Base-by-base conservation (phyloP, 1,140 invertebrate species). In the Myzus persicae region DNA sequence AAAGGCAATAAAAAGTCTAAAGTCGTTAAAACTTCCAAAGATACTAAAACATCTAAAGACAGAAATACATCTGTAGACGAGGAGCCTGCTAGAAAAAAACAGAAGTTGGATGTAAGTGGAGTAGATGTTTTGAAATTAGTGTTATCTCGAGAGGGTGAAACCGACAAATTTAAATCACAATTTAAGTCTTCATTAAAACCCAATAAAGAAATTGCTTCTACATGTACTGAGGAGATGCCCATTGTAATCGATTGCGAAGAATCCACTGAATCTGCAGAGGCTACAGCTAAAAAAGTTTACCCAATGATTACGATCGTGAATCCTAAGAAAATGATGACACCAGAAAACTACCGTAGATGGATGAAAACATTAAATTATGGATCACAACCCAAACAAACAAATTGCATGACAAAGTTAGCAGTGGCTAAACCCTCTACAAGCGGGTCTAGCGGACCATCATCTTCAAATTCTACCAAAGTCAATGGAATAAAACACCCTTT, bases 91-190 rank as follows among this genome's bases (percentile, higher is more conserved):
- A 76, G 36, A 76, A 76, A 76, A 76, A 76, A 76, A 20, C 59
- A 18, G n/a, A 87, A 46, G 18, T 0, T 54, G 22, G 38, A 89
- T 48, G 31, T 24, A 81, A 40, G 42, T 31, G n/a, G 31, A 48
- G 40, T 48, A 40, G 91, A 84, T 36, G 44, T 84, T 48, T 84
- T 92, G n/a, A 92, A 92, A 31, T 40, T 92, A n/a, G 91, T 92
- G 0, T 84, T 92, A 92, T 92, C 91, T 24, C 46, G 91, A 82
- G 91, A 92, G 18, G 91, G 91, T 0, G 81, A 92, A 31, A 82
- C 67, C 42, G 81, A 93, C 54, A 85, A 48, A 40, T 93, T 93
- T 54, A 93, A 84, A 51, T 54, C 91, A 31, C 18, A 93, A 42
- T 93, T 93, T 20, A 93, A 93, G 38, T 48, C 81, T 93, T 3